Evolutionary conservation across 2,113 vertebrate genomes (phyloP).

Genomic region (Catharus minimus): DNA sequence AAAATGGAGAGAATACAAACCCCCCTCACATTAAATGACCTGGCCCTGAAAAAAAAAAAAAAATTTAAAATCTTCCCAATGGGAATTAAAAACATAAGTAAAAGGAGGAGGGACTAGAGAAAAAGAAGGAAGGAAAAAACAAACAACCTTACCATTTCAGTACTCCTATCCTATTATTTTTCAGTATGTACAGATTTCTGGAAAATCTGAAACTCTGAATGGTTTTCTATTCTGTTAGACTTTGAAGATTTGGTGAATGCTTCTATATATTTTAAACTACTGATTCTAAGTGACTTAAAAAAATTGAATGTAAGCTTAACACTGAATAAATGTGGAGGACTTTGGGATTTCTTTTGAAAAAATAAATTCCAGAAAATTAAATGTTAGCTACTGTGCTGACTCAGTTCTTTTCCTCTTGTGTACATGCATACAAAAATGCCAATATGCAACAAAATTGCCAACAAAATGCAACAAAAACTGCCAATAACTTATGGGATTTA

Average conservation of each 20-base stretch:
- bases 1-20: neutral
- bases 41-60: neutral
- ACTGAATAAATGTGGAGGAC: constrained; percentile 9
- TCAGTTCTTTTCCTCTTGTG: neutral
- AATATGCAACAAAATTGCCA: neutral
- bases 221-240: neutral
- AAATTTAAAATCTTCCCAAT: neutral
- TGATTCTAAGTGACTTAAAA: constrained; percentile 44
- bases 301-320: constrained; percentile 37
- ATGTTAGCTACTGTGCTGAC: neutral
- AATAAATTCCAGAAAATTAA: constrained; percentile 33
- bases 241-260: neutral
- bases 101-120: neutral
- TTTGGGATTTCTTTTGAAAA: constrained; percentile 1
- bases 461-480: neutral
- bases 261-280: constrained; percentile 51
- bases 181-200: neutral
- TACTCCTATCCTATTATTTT: neutral
- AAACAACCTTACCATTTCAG: neutral
- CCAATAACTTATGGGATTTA: neutral
- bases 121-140: neutral
- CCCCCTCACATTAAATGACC: neutral
- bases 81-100: neutral
- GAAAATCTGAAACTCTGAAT: neutral
- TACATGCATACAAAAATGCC: neutral